Conservation (phyloP, 2,888 invertebrate species). For the Ormyrus pomaceus region DNA sequence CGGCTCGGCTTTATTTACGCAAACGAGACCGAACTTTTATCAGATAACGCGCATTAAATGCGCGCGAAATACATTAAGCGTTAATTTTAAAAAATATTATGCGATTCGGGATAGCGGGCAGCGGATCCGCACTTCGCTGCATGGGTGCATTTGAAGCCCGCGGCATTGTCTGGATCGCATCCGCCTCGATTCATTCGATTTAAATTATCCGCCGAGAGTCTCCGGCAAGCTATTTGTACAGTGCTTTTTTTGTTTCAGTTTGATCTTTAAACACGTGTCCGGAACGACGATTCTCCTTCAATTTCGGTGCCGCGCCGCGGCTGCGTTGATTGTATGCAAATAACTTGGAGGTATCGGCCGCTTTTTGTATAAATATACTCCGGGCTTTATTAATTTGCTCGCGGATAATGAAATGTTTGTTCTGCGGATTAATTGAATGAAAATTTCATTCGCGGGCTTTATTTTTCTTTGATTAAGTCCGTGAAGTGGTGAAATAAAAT, state of each 20-base stretch:
- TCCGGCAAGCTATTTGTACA: slow-evolving; percentile 9
- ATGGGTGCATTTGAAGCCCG: slow-evolving; percentile 61
- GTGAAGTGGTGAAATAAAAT: too few relatives aligned
- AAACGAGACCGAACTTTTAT: too few relatives aligned
- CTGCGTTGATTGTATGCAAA: neutral
- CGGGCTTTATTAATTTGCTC: neutral
- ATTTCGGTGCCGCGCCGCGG: neutral
- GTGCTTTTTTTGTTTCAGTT: slow-evolving; percentile 29
- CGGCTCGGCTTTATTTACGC: too few relatives aligned
- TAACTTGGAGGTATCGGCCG: neutral
- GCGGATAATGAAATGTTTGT: slow-evolving; percentile 3
- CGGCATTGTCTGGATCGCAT: slow-evolving; percentile 60
- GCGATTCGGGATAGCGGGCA: too few relatives aligned
- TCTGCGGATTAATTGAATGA: neutral
- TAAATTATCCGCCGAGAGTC: slow-evolving; percentile 63
- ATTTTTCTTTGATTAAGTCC: too few relatives aligned
- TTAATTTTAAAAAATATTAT: too few relatives aligned
- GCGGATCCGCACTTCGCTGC: slow-evolving; percentile 33
- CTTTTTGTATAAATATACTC: slow-evolving; percentile 4
- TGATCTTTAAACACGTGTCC: slow-evolving; percentile 33
- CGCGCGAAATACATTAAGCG: too few relatives aligned
- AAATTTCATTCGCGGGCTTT: neutral
- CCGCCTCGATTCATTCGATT: slow-evolving; percentile 63
- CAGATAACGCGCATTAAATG: too few relatives aligned
- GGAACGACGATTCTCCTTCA: slow-evolving; percentile 1